phyloP scores from a whole-genome alignment of 92 coral and sea anemone genomes.

The Anthopleura xanthogrammica region DNA sequence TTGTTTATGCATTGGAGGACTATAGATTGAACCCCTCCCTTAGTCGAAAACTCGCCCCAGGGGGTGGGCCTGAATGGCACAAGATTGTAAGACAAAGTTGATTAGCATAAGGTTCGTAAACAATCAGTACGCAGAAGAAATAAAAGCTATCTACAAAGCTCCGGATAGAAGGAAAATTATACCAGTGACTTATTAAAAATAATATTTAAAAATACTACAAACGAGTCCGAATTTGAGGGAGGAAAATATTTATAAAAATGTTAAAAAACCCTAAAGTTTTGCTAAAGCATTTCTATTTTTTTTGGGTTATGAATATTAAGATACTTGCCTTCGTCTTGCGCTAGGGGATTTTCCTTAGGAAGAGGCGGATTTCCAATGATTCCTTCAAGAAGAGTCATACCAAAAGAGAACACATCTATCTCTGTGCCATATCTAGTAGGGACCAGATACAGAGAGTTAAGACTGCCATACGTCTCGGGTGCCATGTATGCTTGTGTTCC shows the following conservation, averaged over 20 bases:
- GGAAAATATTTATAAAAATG: too few species aligned
- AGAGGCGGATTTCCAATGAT: conserved; percentile 34
- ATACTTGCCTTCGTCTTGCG: conserved; percentile 46
- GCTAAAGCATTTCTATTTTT: too few species aligned
- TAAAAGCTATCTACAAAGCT: too few species aligned
- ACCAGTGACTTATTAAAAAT: not conserved
- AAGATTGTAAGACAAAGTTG: not conserved
- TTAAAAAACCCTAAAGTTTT: too few species aligned
- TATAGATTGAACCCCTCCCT: not conserved
- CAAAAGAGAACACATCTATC: conserved; percentile 58
- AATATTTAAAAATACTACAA: too few species aligned
- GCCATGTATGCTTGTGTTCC: conserved; percentile 44
- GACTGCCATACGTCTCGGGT: conserved; percentile 27
- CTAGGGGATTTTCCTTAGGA: conserved; percentile 47
- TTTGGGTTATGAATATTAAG: not conserved
- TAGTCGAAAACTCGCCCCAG: not conserved
- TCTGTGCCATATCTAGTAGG: conserved; percentile 42
- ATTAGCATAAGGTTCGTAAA: not conserved
- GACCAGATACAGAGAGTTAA: not conserved
- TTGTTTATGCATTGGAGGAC: too few species aligned
- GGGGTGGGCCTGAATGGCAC: not conserved
- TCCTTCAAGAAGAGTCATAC: conserved; percentile 54
- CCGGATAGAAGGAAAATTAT: not conserved
- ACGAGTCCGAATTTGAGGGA: too few species aligned
- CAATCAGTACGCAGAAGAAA: not conserved